These are phyloP conservation scores for Urechis unicinctus DNA, from an alignment of 2,888 invertebrate species.

Conservation along the genomic window DNA sequence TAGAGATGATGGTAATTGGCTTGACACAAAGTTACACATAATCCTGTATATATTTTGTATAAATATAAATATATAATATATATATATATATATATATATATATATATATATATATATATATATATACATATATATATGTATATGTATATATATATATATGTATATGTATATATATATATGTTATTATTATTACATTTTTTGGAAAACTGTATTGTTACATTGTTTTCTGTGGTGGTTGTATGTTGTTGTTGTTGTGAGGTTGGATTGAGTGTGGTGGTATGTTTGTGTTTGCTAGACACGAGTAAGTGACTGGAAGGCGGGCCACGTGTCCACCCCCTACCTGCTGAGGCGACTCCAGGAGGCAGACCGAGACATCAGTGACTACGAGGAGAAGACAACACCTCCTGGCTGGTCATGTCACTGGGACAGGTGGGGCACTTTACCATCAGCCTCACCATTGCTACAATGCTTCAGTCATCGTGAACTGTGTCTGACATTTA, in stretches of 20 bases:
- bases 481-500: no score
- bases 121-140: no score
- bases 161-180: no score
- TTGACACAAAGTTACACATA: no score
- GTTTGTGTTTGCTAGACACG: constrained; percentile 55
- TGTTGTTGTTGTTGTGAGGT: background rate
- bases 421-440: constrained; percentile 65
- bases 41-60: no score
- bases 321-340: constrained; percentile 58
- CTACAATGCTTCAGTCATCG: no score
- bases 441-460: background rate
- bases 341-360: constrained; percentile 60
- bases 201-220: no score
- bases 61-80: no score
- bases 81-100: no score
- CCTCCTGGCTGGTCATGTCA: constrained; percentile 65
- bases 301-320: constrained; percentile 59
- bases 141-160: no score
- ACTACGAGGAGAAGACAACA: constrained; percentile 62
- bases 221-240: background rate
- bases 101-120: no score
- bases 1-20: constrained; percentile 36
- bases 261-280: background rate
- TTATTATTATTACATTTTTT: no score
- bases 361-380: constrained; percentile 58